A percentile compares a stretch with the other conserved stretches of the same genome.
phyloP scores from a whole-genome alignment of 2,888 invertebrate genomes.

The Spilosoma lubricipeda region DNA sequence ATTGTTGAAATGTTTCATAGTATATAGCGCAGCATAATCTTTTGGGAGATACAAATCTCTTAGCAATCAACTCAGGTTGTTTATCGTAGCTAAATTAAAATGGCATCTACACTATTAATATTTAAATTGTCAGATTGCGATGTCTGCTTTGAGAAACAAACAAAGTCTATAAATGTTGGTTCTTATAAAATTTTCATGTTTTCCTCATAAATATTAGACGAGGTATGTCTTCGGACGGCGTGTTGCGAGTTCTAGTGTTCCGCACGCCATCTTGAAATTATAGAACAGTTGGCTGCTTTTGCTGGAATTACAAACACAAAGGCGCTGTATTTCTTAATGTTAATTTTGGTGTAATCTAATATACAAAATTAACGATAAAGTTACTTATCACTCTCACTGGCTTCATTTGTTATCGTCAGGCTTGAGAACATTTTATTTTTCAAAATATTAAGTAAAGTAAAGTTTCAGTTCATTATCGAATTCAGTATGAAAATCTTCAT shows the following conservation, averaged over 20 bases:
- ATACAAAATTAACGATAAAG: neutral
- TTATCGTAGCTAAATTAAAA: slow-evolving; percentile 31
- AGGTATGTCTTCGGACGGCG: slow-evolving; percentile 43
- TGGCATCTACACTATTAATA: slow-evolving; percentile 36
- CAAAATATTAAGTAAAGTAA: neutral
- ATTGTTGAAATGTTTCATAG: neutral
- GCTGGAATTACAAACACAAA: slow-evolving; percentile 9
- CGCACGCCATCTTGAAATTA: slow-evolving; percentile 34
- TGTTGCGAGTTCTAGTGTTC: slow-evolving; percentile 40
- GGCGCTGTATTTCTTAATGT: neutral
- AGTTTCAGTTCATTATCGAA: neutral
- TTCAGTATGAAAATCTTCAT: neutral
- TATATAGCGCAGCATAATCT: neutral
- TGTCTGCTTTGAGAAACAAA: slow-evolving; percentile 31
- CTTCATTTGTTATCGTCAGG: neutral
- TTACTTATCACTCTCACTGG: neutral
- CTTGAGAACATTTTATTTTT: neutral
- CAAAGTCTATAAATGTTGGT: slow-evolving; percentile 43
- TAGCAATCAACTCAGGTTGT: slow-evolving; percentile 1
- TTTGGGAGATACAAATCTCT: neutral
- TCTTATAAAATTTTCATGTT: slow-evolving; percentile 70
- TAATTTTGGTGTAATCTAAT: neutral
- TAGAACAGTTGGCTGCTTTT: slow-evolving; percentile 16
- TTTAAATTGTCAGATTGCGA: slow-evolving; percentile 33
- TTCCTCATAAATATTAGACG: slow-evolving; percentile 70